These are phyloP conservation scores for Notamacropus eugenii DNA, from an alignment of 2,797 vertebrate species.

Conservation along the genomic window DNA sequence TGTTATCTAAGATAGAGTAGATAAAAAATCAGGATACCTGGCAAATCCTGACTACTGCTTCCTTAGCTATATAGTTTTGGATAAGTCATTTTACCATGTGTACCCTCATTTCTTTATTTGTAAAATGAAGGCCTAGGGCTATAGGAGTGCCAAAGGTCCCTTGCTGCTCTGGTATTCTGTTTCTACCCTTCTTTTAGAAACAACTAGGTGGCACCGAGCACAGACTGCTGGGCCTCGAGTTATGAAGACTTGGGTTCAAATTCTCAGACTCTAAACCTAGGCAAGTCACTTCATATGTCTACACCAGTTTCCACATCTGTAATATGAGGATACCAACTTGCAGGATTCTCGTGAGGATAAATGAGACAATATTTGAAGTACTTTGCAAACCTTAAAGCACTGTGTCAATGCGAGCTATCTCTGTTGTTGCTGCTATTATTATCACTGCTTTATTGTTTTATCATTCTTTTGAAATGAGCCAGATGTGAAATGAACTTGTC, in stretches of 20 bases:
- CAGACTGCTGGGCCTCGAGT: background rate
- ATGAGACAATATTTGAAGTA: background rate
- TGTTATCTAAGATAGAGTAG: background rate
- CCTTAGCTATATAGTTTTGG: background rate
- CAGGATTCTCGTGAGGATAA: background rate
- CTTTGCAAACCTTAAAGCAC: background rate
- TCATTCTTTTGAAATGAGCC: background rate
- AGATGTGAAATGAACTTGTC: background rate
- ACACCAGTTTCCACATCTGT: background rate
- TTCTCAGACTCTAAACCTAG: background rate
- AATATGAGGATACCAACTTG: background rate
- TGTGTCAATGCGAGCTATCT: background rate
- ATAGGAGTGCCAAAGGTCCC: background rate
- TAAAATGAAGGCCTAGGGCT: background rate
- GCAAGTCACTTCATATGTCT: background rate
- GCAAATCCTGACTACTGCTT: background rate
- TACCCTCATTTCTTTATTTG: background rate
- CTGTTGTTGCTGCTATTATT: no score
- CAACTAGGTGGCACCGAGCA: background rate
- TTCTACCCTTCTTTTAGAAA: background rate
- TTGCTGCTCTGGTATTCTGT: background rate
- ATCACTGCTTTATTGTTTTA: background rate
- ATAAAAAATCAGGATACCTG: background rate
- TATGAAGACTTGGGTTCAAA: background rate
- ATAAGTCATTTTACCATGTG: background rate